phyloP scores from a whole-genome alignment of 2,797 vertebrate species.

The Hydrolagus colliei region DNA sequence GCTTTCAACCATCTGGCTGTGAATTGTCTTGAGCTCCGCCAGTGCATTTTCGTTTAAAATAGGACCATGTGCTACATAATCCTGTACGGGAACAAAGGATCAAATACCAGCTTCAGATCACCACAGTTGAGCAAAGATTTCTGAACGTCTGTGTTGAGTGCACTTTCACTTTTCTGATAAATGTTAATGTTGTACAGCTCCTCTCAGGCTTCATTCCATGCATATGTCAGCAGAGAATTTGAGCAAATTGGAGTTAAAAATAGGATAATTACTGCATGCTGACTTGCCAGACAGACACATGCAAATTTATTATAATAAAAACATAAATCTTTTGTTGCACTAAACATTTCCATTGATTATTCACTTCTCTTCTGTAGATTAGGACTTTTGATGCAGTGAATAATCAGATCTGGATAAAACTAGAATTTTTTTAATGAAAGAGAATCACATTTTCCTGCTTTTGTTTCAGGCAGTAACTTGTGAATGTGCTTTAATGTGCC shows the following conservation, averaged over 20 bases:
- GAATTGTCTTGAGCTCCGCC: neutral
- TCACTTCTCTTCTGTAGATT: neutral
- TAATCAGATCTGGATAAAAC: neutral
- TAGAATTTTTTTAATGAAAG: neutral
- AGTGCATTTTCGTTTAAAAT: constrained; percentile 40
- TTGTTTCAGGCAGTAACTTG: neutral
- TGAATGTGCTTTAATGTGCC: too few relatives aligned
- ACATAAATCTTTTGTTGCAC: neutral
- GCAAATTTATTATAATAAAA: neutral
- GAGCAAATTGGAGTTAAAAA: neutral
- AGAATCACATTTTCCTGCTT: too few relatives aligned
- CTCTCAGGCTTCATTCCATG: neutral
- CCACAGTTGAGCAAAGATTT: constrained; percentile 35
- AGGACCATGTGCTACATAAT: constrained; percentile 39
- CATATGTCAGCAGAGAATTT: constrained; percentile 4
- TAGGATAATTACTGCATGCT: neutral
- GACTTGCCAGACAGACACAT: neutral
- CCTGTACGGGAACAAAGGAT: constrained; percentile 38
- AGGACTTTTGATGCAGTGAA: neutral
- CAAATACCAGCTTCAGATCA: constrained; percentile 36
- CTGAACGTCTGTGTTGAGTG: neutral
- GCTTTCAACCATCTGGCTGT: neutral
- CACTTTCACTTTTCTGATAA: neutral
- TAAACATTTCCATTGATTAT: neutral
- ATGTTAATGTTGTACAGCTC: neutral